A percentile compares a stretch with the other conserved stretches of the same genome.
These are phyloP conservation scores for Eupeodes latifasciatus DNA, from an alignment of 2,888 invertebrate species.

Conservation along the genomic window DNA sequence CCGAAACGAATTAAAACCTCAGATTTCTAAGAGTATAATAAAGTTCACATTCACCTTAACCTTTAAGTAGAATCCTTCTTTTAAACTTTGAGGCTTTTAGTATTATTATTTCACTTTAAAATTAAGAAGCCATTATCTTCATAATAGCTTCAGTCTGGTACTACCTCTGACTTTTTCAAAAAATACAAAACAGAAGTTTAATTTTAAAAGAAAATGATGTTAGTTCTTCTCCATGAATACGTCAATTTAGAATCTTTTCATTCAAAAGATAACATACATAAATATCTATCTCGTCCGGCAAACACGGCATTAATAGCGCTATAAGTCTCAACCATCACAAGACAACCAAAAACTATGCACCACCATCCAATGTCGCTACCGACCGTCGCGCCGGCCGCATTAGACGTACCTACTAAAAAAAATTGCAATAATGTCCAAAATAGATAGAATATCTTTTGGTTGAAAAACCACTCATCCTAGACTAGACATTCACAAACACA, in stretches of 20 bases:
- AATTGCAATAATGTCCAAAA: slow-evolving; percentile 59
- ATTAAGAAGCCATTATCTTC: slow-evolving; percentile 9
- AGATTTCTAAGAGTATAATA: too few species aligned
- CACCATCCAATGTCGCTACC: too few species aligned
- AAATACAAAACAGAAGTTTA: slow-evolving; percentile 27
- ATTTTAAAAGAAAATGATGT: slow-evolving; percentile 49
- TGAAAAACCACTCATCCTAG: slow-evolving; percentile 46
- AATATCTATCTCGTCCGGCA: neutral
- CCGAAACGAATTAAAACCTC: too few species aligned
- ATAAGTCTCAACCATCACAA: slow-evolving; percentile 21
- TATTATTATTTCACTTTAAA: neutral
- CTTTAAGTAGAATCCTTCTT: too few species aligned
- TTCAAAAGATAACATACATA: slow-evolving; percentile 5
- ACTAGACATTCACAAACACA: neutral
- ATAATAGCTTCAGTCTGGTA: slow-evolving; percentile 21
- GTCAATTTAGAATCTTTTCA: slow-evolving; percentile 59
- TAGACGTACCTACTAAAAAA: neutral
- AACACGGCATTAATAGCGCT: slow-evolving; percentile 7
- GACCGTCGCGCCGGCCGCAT: neutral
- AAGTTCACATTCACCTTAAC: too few species aligned
- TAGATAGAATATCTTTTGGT: slow-evolving; percentile 57
- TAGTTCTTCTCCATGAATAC: slow-evolving; percentile 45
- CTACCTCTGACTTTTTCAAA: neutral
- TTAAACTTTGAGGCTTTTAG: too few species aligned
- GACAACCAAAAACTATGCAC: slow-evolving; percentile 35